Percentiles rank a stretch among this genome's conserved stretches.
Conservation (phyloP, 2,113 vertebrate genomes). For the Talpa occidentalis region DNA sequence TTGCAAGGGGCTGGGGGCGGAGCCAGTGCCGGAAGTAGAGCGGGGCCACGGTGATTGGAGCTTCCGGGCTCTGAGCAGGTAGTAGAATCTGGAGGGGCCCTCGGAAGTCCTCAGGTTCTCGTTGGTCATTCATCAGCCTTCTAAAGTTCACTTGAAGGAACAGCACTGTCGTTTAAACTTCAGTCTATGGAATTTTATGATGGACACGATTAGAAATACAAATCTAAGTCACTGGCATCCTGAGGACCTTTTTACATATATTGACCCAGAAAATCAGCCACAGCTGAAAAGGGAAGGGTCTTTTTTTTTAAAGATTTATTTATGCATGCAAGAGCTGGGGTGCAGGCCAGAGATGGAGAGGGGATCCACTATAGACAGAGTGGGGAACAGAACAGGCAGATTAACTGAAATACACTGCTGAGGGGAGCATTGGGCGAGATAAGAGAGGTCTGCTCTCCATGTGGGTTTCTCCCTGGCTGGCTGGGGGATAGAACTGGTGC, state of each 20-base stretch:
- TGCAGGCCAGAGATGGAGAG: no score
- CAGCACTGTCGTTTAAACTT: constrained; percentile 88
- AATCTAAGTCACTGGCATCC: constrained; percentile 86
- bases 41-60: rapidly evolving
- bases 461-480: no score
- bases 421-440: no score
- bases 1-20: rapidly evolving
- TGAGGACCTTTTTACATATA: constrained; percentile 88
- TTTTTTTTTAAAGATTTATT: no score
- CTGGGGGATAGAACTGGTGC: no score
- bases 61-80: background rate
- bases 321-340: no score
- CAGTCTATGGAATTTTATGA: constrained; percentile 92
- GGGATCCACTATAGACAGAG: no score
- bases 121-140: constrained; percentile 80
- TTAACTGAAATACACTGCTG: no score
- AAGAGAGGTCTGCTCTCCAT: no score
- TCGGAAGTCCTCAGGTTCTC: constrained; percentile 85
- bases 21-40: background rate
- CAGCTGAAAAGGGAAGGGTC: constrained; percentile 87
- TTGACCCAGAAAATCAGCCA: constrained; percentile 88
- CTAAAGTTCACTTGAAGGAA: constrained; percentile 85
- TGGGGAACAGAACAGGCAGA: no score
- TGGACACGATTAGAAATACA: constrained; percentile 93
- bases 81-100: constrained; percentile 85